phyloP scores from a whole-genome alignment of 2,797 vertebrate species.

The Pantherophis vulpinus region DNA sequence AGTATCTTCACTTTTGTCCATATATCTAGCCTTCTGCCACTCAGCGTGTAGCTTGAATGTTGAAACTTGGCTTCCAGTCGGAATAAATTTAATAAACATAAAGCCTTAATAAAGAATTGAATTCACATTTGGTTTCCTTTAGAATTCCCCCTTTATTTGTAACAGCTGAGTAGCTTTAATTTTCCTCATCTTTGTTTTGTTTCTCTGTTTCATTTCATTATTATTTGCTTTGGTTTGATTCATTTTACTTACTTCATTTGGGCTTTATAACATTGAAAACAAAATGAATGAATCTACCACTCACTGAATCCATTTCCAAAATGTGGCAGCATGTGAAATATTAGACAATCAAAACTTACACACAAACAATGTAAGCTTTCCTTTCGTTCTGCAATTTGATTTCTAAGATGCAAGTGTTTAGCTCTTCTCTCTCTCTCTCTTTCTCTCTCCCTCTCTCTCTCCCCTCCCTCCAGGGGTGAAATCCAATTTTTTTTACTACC shows the following conservation, averaged over 20 bases:
- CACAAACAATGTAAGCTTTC: not conserved
- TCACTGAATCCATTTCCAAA: not conserved
- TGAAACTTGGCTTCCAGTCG: not conserved
- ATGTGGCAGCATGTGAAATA: not conserved
- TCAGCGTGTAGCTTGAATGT: not conserved
- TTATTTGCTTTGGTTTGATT: constrained; percentile 31
- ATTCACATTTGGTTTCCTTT: not conserved
- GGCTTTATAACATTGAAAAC: not conserved
- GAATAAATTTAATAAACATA: not conserved
- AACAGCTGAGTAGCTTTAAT: constrained; percentile 23
- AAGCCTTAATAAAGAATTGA: not conserved
- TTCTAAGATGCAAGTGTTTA: not conserved
- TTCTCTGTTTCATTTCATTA: constrained; percentile 2
- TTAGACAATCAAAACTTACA: constrained; percentile 1
- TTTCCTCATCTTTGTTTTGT: constrained; percentile 24
- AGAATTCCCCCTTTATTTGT: constrained; percentile 5
- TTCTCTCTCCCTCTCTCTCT: no score
- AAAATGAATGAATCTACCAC: not conserved
- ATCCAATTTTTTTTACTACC: no score
- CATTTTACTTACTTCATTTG: constrained; percentile 1
- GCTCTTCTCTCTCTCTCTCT: not conserved
- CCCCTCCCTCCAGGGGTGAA: no score
- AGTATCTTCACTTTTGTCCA: not conserved
- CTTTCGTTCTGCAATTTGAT: not conserved
- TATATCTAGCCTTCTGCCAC: not conserved